These are phyloP conservation scores for Nephrocerus scutellatus DNA, from an alignment of 2,888 invertebrate species.

Conservation along the genomic window DNA sequence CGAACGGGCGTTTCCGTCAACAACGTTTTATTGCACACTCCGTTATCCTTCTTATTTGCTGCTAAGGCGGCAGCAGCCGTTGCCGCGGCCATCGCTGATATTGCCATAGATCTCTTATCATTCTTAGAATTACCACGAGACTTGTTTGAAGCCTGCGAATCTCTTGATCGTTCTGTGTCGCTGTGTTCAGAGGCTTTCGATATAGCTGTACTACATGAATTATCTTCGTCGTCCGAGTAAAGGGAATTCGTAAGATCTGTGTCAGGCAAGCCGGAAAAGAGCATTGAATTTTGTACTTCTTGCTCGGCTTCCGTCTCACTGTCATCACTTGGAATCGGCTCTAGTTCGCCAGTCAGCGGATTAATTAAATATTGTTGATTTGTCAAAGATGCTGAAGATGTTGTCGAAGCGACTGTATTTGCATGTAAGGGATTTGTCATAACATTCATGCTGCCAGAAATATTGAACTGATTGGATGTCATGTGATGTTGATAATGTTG, in stretches of 20 bases:
- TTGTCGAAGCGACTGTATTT: slow-evolving; percentile 9
- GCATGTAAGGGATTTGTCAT: slow-evolving; percentile 9
- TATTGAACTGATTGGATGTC: slow-evolving; percentile 1
- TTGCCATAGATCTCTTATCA: no score
- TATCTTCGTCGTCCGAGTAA: slow-evolving; percentile 58
- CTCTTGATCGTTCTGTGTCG: slow-evolving; percentile 47
- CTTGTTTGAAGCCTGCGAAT: slow-evolving; percentile 51
- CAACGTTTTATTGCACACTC: slow-evolving; percentile 23
- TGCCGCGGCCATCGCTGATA: no score
- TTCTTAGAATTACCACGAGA: slow-evolving; percentile 29
- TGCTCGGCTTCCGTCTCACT: slow-evolving; percentile 56
- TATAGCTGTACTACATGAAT: slow-evolving; percentile 51
- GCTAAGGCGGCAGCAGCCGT: no score
- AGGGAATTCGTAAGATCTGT: slow-evolving; percentile 51
- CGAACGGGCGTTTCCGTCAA: slow-evolving; percentile 2
- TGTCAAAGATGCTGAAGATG: slow-evolving; percentile 41
- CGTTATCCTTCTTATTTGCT: slow-evolving; percentile 25
- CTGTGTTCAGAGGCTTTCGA: slow-evolving; percentile 53
- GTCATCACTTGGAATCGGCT: slow-evolving; percentile 66
- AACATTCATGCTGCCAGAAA: slow-evolving; percentile 22
- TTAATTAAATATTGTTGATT: slow-evolving; percentile 77
- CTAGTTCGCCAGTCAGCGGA: slow-evolving; percentile 80
- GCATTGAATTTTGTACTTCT: slow-evolving; percentile 34
- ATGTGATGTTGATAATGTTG: no score
- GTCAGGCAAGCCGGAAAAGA: slow-evolving; percentile 42